phyloP scores from a whole-genome alignment of 2,113 vertebrate species.

The Maccullochella peelii region DNA sequence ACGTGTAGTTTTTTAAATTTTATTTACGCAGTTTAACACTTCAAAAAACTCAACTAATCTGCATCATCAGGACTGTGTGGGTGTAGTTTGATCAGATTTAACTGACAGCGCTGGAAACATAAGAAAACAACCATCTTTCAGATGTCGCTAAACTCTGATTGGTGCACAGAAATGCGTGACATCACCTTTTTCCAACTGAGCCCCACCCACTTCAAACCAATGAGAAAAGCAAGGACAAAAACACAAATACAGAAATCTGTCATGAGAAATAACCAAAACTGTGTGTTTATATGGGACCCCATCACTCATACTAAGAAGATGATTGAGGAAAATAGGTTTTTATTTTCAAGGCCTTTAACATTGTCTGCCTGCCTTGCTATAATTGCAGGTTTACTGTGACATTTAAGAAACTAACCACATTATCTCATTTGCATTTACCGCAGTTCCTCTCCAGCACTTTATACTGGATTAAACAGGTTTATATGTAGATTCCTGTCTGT shows the following conservation, averaged over 20 bases:
- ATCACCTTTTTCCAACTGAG: not conserved
- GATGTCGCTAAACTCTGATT: not conserved
- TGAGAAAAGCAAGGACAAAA: not conserved
- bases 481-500: conserved; percentile 4
- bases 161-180: not conserved
- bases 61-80: not conserved
- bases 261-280: not conserved
- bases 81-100: not conserved
- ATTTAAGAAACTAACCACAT: not conserved
- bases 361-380: not conserved
- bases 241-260: not conserved
- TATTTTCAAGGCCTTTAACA: not conserved
- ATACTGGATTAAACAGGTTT: conserved; percentile 22
- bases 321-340: not conserved
- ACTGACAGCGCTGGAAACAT: not conserved
- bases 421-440: conserved; percentile 6
- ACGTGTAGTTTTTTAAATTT: not conserved
- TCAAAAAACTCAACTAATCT: not conserved
- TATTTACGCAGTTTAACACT: not conserved
- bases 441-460: not conserved
- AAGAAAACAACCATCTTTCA: not conserved
- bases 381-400: not conserved
- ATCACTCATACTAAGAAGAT: not conserved
- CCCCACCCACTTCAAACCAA: not conserved
- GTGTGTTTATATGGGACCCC: not conserved